Base-by-base conservation (phyloP, 2,888 invertebrate species). In the Luffia ferchaultella region DNA sequence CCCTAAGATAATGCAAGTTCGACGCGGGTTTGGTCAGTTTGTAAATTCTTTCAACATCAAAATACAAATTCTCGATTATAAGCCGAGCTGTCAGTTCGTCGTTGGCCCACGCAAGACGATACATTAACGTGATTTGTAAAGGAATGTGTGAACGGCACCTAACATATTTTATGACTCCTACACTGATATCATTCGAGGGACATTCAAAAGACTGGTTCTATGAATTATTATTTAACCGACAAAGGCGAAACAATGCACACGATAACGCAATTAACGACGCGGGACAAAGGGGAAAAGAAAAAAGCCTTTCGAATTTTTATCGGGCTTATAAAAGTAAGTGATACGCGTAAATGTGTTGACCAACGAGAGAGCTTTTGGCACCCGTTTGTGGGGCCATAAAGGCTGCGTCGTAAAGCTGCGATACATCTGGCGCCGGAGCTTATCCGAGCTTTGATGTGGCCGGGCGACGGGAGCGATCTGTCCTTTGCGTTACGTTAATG, bases 341-440 rank as follows among this genome's bases (percentile, higher is more conserved):
- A 77, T 77, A 70, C 65, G 60, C 62, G 64, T 66, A 70, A 73
- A 75, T 72, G 79, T 79, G 78, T 76, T 62, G 63, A 62, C 64
- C 68, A 74, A 79, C 68, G 71, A 76, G 70, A 60, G 46, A 58
- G 70, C 78, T 82, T 82, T 82, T 82, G 78, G 79, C 82, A 82
- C 82, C 79, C 77, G 74, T 67, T 70, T 62, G 69, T 62, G 61
- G 58, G 58, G 53, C 57, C 50, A 52, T 60, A 56, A 55, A 55
- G 49, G 50, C 52, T 50, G 54, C 60, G 59, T 70, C 60, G 56
- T 63, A 63, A 65, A 74, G 57, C 53, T 54, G 58, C 60, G 72
- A 73, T 73, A 68, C 63, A 62, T 53, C 60, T 69, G 78, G 77
- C 76, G 78, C 77, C 78, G 61, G 16, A 20, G 50, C 61, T 68